phyloP scores from a whole-genome alignment of 2,113 vertebrate genomes.

The Columba janthina region DNA sequence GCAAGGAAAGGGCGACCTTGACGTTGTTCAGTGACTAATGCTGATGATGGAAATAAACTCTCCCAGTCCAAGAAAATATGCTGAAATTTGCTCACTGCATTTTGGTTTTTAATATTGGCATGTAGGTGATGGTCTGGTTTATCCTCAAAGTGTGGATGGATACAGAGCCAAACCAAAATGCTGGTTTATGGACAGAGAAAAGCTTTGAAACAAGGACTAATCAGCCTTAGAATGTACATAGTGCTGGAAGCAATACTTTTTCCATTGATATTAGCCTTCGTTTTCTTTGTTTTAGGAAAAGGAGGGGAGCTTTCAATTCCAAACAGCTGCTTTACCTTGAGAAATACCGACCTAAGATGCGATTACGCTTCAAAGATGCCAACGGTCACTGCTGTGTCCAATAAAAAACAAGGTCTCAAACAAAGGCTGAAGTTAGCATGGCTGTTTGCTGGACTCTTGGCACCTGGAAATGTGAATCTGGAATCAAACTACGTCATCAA shows the following conservation, averaged over 20 bases:
- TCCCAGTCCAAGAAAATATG: not conserved
- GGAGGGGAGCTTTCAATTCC: slow-evolving; percentile 99
- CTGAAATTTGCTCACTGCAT: not conserved
- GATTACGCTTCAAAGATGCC: slow-evolving; percentile 93
- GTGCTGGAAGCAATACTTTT: not conserved
- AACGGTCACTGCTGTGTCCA: slow-evolving; percentile 96
- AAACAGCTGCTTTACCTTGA: slow-evolving; percentile 99
- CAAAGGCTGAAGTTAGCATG: slow-evolving; percentile 63
- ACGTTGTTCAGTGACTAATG: not conserved
- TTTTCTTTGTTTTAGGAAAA: slow-evolving; percentile 84
- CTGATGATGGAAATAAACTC: not conserved
- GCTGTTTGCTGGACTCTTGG: slow-evolving; percentile 76
- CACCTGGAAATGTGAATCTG: slow-evolving; percentile 83
- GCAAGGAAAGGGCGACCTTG: slow-evolving; percentile 3
- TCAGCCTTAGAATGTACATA: not conserved
- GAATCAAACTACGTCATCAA: slow-evolving; percentile 69
- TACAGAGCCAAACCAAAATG: not conserved
- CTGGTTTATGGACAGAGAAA: not conserved
- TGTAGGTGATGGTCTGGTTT: not conserved
- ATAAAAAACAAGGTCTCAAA: slow-evolving; percentile 70
- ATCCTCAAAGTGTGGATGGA: not conserved
- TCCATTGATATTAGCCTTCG: not conserved
- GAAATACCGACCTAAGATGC: slow-evolving; percentile 98
- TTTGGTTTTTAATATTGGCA: not conserved
- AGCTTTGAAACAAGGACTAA: not conserved